phyloP scores from a whole-genome alignment of 2,888 invertebrate genomes.

The Archaeoteleia sp. region DNA sequence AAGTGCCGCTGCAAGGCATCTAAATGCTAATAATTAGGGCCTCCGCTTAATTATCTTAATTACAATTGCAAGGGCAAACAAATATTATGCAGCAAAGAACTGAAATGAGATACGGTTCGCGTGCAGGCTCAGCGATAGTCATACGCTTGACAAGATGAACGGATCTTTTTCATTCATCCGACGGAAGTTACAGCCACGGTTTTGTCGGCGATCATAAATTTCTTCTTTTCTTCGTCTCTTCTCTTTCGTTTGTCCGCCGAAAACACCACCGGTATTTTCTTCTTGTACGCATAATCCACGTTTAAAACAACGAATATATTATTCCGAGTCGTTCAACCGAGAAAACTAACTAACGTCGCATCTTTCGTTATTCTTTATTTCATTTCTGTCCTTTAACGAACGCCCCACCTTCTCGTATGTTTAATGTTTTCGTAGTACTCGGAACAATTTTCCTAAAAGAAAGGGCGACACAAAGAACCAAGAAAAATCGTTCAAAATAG shows the following conservation, averaged over 20 bases:
- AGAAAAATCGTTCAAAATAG: too few species aligned
- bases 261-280: conserved; percentile 23
- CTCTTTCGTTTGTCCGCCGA: conserved; percentile 27
- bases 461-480: too few species aligned
- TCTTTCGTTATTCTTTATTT: too few species aligned
- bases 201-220: conserved; percentile 66
- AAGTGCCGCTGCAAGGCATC: conserved; percentile 52
- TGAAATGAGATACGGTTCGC: conserved; percentile 34
- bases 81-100: conserved; percentile 37
- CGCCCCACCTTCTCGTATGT: too few species aligned
- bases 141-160: conserved; percentile 23
- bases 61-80: conserved; percentile 37
- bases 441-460: too few species aligned
- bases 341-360: too few species aligned
- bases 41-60: conserved; percentile 48
- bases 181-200: conserved; percentile 64
- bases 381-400: too few species aligned
- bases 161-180: conserved; percentile 52
- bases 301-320: too few species aligned
- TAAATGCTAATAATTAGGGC: conserved; percentile 69
- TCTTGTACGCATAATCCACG: too few species aligned
- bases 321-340: too few species aligned
- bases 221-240: conserved; percentile 48
- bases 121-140: conserved; percentile 22
- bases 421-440: too few species aligned